Percentiles rank a stretch among this genome's conserved stretches.
phyloP scores from a whole-genome alignment of 2,113 vertebrate genomes.

The Petrocephalus zakoni region DNA sequence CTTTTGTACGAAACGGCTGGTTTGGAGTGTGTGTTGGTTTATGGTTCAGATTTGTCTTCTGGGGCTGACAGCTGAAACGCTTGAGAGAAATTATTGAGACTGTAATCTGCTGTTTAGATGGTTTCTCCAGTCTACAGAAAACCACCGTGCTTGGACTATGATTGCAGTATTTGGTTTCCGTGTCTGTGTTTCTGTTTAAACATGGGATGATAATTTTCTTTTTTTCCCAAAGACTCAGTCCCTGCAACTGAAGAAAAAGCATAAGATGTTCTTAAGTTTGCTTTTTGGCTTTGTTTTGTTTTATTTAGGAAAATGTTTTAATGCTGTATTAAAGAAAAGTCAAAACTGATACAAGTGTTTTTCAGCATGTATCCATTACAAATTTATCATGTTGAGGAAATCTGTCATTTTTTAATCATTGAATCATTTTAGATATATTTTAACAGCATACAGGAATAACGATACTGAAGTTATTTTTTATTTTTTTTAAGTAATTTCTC shows the following conservation, averaged over 20 bases:
- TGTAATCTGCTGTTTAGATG: neutral
- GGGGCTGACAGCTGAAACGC: neutral
- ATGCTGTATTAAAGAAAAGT: neutral
- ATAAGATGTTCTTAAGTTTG: neutral
- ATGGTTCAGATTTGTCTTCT: neutral
- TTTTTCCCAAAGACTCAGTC: neutral
- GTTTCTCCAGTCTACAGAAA: slow-evolving; percentile 5
- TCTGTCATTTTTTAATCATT: neutral
- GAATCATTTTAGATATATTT: neutral
- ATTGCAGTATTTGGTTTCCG: neutral
- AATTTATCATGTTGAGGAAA: neutral
- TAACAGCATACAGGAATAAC: neutral
- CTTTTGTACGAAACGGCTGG: slow-evolving; percentile 66
- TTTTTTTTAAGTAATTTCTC: neutral
- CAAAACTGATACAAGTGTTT: neutral
- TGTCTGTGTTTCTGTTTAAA: slow-evolving; percentile 4
- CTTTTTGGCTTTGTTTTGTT: neutral
- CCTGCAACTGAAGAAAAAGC: neutral
- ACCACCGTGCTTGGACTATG: neutral
- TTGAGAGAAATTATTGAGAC: neutral
- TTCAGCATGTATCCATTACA: neutral
- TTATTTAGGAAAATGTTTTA: neutral
- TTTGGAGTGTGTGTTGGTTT: slow-evolving; percentile 31
- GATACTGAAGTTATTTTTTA: neutral
- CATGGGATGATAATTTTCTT: neutral